A percentile compares a stretch with the other conserved stretches of the same genome.
Conservation (phyloP, 2,113 vertebrate species). For the Oophaga pumilio region DNA sequence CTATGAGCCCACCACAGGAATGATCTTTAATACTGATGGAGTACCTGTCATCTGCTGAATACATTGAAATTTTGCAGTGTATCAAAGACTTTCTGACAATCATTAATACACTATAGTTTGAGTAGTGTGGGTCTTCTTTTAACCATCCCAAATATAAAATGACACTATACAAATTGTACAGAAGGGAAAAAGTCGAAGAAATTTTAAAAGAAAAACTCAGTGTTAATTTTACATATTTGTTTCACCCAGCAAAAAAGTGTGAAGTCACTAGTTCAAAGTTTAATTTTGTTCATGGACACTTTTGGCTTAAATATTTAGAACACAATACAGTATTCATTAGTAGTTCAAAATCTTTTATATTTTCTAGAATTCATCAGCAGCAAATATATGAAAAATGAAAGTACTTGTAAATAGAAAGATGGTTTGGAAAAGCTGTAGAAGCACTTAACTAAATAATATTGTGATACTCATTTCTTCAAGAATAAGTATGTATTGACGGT, state of each 20-base stretch:
- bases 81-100: conserved; percentile 18
- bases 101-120: conserved; percentile 27
- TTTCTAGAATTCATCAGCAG: conserved; percentile 2
- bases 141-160: not conserved
- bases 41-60: conserved; percentile 94
- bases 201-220: not conserved
- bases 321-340: conserved; percentile 6
- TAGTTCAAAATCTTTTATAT: not conserved
- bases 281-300: not conserved
- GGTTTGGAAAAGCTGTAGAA: not conserved
- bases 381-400: not conserved
- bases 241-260: not conserved
- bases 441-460: not conserved
- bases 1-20: conserved; percentile 97
- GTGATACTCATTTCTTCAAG: not conserved
- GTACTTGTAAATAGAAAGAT: conserved; percentile 1
- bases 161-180: not conserved
- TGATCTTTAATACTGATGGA: conserved; percentile 97
- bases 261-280: not conserved
- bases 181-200: not conserved
- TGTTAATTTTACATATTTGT: not conserved
- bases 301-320: conserved; percentile 2
- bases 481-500: not conserved
- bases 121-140: not conserved
- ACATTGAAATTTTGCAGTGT: conserved; percentile 18